These are phyloP conservation scores for Zaprionus africanus DNA, from an alignment of 1,140 invertebrate genomes.

Conservation along the genomic window DNA sequence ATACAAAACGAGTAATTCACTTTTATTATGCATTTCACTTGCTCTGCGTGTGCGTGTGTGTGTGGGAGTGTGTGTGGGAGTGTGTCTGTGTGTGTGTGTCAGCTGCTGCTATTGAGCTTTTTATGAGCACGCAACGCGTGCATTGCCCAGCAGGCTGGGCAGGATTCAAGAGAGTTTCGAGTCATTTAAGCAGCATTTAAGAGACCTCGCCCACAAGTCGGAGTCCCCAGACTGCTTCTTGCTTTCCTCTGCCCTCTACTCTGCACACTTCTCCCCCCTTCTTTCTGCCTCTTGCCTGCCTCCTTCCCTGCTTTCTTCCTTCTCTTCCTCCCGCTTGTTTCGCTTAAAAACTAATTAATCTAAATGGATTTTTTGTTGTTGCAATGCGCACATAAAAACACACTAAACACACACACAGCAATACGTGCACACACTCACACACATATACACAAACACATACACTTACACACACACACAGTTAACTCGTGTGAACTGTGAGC, in stretches of 20 bases:
- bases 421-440: not conserved
- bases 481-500: slow-evolving; percentile 74
- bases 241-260: too few species aligned
- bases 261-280: too few species aligned
- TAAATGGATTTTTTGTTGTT: slow-evolving; percentile 81
- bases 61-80: not conserved
- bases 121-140: slow-evolving; percentile 34
- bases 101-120: slow-evolving; percentile 26
- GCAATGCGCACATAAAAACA: slow-evolving; percentile 64
- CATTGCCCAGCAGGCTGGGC: slow-evolving; percentile 22
- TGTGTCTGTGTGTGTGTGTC: slow-evolving; percentile 9
- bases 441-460: slow-evolving; percentile 1
- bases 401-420: slow-evolving; percentile 33
- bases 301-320: not conserved
- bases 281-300: not conserved
- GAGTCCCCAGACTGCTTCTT: too few species aligned
- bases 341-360: slow-evolving; percentile 82
- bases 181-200: slow-evolving; percentile 29
- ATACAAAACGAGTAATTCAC: slow-evolving; percentile 51
- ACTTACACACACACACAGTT: slow-evolving; percentile 26
- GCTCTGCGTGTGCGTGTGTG: not conserved
- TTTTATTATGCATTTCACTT: slow-evolving; percentile 51
- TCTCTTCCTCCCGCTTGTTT: slow-evolving; percentile 36
- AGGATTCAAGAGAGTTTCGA: slow-evolving; percentile 20
- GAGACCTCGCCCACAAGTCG: not conserved